Base-by-base conservation (phyloP, 2,113 vertebrate species). In the Herpetotheres cachinnans region DNA sequence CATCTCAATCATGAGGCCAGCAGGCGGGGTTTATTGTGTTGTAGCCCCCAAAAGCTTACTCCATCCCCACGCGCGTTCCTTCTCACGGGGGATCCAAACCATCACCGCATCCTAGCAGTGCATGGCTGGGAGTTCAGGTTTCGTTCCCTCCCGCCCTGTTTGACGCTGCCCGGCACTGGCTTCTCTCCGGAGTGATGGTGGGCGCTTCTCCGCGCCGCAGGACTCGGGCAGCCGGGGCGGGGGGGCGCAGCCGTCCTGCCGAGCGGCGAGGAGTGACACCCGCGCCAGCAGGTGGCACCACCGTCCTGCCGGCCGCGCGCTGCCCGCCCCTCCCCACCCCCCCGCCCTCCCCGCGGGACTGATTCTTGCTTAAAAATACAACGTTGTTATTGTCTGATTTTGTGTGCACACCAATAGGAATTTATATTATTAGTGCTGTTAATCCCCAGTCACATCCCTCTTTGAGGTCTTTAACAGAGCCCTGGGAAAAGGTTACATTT, bases 41-140 rank as follows among this genome's bases (percentile, higher is more conserved):
- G 7, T 5, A 10, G 40, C 40, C 0, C 55, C 59, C 36, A 3
- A 4, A 71, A 54, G 27, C 36, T 2, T 36, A 0, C 0, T 10
- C 54, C 18, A 0, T 13, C 4, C 40, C 0, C 0, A 25, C 3
- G 11, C 0, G 20, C 3, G 11, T 1, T 1, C 30, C n/a, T 24
- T 2, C 22, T 12, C 42, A 2, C 6, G 2, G 2, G 11, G n/a
- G 8, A n/a, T 42, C 44, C 26, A 13, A 22, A 13, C 77, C 26
- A 0, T 4, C 56, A 13, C 52, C 2, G 13, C 26, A 17, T 10
- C 56, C 38, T 2, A 1, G 13, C 15, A 2, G 1, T 1, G 13
- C 22, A 1, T 1, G 21, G 20, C 29, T n/a, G 10, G 2, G 15
- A 49, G 5, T 3, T 42, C 2, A 6, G 7, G 27, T 32, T 14